A percentile compares a stretch with the other conserved stretches of the same genome.
These are phyloP conservation scores for Acanthopagrus latus DNA, from an alignment of 2,797 vertebrate genomes.

Conservation along the genomic window DNA sequence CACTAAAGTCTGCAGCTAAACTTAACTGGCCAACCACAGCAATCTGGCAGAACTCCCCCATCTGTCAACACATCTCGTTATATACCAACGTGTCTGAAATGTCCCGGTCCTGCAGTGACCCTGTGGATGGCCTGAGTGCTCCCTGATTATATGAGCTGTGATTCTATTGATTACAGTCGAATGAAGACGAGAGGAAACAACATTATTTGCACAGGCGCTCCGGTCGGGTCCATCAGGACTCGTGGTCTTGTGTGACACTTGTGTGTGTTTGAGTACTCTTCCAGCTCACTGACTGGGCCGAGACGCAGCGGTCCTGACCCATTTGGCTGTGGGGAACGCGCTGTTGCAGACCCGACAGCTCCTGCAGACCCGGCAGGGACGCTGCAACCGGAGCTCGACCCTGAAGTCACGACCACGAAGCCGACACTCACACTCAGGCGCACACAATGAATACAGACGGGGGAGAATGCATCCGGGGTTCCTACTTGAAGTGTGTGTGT, in stretches of 20 bases:
- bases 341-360: slow-evolving; percentile 60
- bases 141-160: not conserved
- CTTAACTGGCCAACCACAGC: slow-evolving; percentile 8
- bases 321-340: slow-evolving; percentile 61
- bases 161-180: not conserved
- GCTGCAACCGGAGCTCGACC: slow-evolving; percentile 47
- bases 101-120: not conserved
- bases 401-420: slow-evolving; percentile 34
- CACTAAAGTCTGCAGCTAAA: slow-evolving; percentile 6
- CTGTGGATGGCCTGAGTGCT: not conserved
- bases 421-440: slow-evolving; percentile 11
- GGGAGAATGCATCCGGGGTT: slow-evolving; percentile 22
- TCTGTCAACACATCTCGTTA: not conserved
- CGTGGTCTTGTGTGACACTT: slow-evolving; percentile 27
- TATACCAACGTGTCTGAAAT: not conserved
- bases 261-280: slow-evolving; percentile 50
- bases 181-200: not conserved
- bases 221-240: not conserved
- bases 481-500: slow-evolving; percentile 23
- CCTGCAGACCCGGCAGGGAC: slow-evolving; percentile 38
- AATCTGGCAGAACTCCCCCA: slow-evolving; percentile 16
- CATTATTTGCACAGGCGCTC: not conserved
- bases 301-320: slow-evolving; percentile 63
- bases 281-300: slow-evolving; percentile 56
- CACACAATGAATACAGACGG: slow-evolving; percentile 33